Conservation (phyloP, 2,113 vertebrate genomes). For the Brachypteracias leptosomus region DNA sequence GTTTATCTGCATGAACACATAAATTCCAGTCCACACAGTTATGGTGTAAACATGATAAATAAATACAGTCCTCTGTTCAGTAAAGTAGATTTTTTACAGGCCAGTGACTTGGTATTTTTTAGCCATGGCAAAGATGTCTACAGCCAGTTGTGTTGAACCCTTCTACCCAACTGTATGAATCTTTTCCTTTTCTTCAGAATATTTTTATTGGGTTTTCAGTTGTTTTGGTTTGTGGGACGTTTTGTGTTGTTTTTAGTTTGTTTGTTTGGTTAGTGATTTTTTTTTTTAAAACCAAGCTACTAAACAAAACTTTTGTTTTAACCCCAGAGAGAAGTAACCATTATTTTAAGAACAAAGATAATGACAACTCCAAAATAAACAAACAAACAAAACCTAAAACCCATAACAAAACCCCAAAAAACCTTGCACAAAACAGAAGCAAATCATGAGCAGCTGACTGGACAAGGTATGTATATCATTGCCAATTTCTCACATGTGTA, state of each 20-base stretch:
- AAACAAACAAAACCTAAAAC: neutral
- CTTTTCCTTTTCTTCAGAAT: neutral
- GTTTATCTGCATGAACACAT: neutral
- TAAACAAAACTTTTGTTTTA: neutral
- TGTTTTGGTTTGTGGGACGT: neutral
- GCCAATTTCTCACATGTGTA: neutral
- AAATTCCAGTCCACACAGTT: neutral
- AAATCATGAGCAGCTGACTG: neutral
- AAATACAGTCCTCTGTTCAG: neutral
- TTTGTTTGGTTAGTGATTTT: no score
- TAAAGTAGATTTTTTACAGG: neutral
- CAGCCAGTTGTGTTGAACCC: neutral
- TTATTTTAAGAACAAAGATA: neutral
- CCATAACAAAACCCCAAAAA: neutral
- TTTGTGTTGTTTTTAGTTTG: neutral
- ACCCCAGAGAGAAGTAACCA: neutral
- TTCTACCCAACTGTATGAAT: neutral
- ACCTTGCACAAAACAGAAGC: neutral
- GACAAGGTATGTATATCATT: neutral
- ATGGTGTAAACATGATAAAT: neutral
- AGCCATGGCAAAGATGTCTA: neutral
- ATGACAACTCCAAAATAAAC: fast-evolving
- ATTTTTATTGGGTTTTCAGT: neutral
- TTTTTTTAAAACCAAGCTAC: neutral
- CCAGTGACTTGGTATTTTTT: neutral